Conservation (phyloP, 1,140 invertebrate genomes). For the Phymastichus coffea region DNA sequence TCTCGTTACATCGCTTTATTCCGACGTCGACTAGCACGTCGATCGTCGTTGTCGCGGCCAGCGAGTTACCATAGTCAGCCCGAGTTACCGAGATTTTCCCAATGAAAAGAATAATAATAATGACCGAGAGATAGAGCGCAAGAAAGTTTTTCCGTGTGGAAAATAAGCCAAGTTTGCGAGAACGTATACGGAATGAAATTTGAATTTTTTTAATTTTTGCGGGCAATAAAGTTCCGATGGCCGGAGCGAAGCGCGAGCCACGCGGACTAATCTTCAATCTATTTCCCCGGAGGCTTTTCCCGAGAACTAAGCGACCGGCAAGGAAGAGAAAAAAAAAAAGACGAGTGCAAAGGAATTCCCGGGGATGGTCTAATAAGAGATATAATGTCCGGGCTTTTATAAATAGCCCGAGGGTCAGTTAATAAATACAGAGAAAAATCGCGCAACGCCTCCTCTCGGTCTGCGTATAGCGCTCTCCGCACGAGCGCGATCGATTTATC, state of each 20-base stretch:
- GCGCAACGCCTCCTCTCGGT: background rate
- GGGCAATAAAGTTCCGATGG: background rate
- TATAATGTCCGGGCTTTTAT: conserved; percentile 8
- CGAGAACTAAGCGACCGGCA: too few relatives aligned
- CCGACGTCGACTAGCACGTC: too few relatives aligned
- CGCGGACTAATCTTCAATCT: background rate
- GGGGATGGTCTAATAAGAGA: conserved; percentile 1
- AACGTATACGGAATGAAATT: conserved; percentile 2
- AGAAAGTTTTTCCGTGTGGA: background rate
- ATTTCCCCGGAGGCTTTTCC: conserved; percentile 2
- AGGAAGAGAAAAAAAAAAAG: background rate
- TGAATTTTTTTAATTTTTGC: conserved; percentile 2
- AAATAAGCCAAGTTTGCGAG: background rate
- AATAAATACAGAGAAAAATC: conserved; percentile 9
- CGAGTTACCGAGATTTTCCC: too few relatives aligned
- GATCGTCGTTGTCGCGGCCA: too few relatives aligned
- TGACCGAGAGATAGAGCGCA: background rate
- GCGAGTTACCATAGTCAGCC: too few relatives aligned
- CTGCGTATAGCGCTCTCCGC: background rate
- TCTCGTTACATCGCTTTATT: background rate
- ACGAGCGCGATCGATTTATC: conserved; percentile 22
- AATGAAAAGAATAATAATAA: background rate
- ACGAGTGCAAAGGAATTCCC: background rate
- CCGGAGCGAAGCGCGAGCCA: background rate
- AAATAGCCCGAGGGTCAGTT: conserved; percentile 10